Evolutionary conservation across 2,888 invertebrate genomes (phyloP).

Genomic region (Lasius platythorax): DNA sequence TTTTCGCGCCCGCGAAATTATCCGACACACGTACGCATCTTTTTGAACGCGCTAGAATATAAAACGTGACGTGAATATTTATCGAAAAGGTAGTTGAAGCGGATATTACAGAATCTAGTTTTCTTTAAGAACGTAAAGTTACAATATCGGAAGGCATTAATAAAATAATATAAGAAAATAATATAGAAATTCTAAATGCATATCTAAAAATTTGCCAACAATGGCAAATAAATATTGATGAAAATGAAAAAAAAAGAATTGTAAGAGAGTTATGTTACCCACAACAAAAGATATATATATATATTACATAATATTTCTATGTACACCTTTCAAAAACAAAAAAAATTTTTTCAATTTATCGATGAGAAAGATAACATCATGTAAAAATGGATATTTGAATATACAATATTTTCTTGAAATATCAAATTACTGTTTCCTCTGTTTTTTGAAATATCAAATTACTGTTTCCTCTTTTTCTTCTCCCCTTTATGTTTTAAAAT

Average conservation of each 20-base stretch:
- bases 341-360: background rate
- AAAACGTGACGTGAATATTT: constrained; percentile 46
- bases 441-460: background rate
- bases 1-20: constrained; percentile 22
- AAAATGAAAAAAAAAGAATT: background rate
- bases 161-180: background rate
- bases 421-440: background rate
- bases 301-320: background rate
- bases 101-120: constrained; percentile 3
- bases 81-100: background rate
- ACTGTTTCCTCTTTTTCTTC: background rate
- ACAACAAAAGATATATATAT: background rate
- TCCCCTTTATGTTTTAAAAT: background rate
- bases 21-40: constrained; percentile 44
- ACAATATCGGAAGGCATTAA: background rate
- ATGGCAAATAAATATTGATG: background rate
- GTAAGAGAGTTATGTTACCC: background rate
- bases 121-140: background rate
- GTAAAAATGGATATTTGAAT: background rate
- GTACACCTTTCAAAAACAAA: background rate
- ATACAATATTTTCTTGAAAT: background rate
- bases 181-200: background rate
- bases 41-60: constrained; percentile 33
- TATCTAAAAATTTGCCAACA: background rate
- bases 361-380: background rate